Evolutionary conservation across 2,888 invertebrate genomes (phyloP).

Genomic region (Caenorhabditis sp.): DNA sequence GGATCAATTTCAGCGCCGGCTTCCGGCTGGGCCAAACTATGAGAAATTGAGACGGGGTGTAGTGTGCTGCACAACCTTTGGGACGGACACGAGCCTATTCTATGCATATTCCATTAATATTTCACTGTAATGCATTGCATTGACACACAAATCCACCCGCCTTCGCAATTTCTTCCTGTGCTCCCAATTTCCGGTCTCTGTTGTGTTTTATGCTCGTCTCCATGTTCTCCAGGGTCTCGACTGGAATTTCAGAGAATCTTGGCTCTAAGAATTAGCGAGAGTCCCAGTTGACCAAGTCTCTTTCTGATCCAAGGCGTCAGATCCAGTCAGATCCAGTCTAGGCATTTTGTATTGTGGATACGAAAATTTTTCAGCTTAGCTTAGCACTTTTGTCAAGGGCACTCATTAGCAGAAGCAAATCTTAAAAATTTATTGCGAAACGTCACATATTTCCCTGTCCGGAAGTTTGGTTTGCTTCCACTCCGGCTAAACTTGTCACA

Average conservation of each 20-base stretch:
- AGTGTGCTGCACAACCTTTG: constrained; percentile 20
- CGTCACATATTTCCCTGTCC: too few relatives aligned
- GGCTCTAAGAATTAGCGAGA: neutral
- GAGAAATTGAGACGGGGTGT: too few relatives aligned
- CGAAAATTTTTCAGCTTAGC: too few relatives aligned
- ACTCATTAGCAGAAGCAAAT: too few relatives aligned
- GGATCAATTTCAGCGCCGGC: too few relatives aligned
- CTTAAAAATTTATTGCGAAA: too few relatives aligned
- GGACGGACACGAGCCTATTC: constrained; percentile 17
- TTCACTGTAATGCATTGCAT: constrained; percentile 53
- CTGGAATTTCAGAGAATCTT: neutral
- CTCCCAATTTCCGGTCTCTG: constrained; percentile 31
- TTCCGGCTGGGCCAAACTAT: too few relatives aligned
- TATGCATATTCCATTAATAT: constrained; percentile 54
- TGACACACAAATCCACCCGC: constrained; percentile 41
- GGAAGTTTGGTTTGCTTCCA: too few relatives aligned
- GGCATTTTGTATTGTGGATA: too few relatives aligned
- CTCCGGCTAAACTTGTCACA: constrained; percentile 10
- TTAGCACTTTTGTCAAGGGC: neutral
- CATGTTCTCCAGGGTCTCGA: neutral
- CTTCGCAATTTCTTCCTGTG: constrained; percentile 22
- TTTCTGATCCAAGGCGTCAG: too few relatives aligned
- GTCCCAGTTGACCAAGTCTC: too few relatives aligned
- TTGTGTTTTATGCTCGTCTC: constrained; percentile 43
- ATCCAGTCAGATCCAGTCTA: too few relatives aligned